Percentiles rank a stretch among this genome's conserved stretches.
Evolutionary conservation across 2,888 invertebrate genomes (phyloP).

Genomic region (Rhagonycha fulva): DNA sequence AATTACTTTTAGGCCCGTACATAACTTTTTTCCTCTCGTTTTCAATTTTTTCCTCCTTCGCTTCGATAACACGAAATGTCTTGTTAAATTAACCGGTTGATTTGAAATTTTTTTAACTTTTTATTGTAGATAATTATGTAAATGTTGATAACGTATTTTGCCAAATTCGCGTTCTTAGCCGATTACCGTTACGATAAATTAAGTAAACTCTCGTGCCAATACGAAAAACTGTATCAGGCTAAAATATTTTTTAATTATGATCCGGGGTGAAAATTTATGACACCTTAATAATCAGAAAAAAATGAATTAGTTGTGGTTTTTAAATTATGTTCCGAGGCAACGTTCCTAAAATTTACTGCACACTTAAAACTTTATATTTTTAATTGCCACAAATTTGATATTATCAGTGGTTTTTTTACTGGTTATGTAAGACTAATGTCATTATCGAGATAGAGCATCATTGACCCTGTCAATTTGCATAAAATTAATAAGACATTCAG

Average conservation of each 20-base stretch:
- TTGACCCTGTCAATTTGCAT: background rate
- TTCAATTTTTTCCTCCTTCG: background rate
- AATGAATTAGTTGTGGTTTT: background rate
- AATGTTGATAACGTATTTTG: background rate
- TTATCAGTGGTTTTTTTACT: background rate
- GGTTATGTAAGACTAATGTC: background rate
- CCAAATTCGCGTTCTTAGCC: background rate
- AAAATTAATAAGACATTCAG: background rate
- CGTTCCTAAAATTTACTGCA: background rate
- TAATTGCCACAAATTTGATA: background rate
- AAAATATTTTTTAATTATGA: background rate
- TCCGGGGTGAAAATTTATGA: background rate
- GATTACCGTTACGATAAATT: background rate
- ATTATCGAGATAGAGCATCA: background rate
- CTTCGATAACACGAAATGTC: background rate
- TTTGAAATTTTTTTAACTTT: background rate
- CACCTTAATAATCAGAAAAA: background rate
- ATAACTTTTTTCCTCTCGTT: background rate
- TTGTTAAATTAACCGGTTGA: background rate
- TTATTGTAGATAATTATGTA: background rate
- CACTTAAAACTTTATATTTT: background rate
- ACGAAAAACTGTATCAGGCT: background rate
- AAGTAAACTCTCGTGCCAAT: background rate
- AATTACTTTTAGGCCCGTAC: background rate
- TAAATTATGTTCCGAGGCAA: background rate